phyloP scores from a whole-genome alignment of 1,140 invertebrate genomes.

The Cyphomyrmex costatus region DNA sequence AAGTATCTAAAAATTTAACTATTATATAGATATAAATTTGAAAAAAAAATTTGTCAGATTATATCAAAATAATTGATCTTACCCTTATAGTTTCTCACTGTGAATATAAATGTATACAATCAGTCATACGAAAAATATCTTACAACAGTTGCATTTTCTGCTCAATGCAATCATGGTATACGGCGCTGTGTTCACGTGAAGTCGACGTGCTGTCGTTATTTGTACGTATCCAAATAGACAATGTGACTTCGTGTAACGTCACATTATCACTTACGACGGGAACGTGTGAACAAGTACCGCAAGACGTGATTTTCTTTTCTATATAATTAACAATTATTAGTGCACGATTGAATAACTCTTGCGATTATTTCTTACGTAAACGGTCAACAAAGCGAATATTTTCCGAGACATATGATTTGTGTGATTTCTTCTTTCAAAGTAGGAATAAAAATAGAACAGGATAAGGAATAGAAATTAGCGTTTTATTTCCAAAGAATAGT shows the following conservation, averaged over 20 bases:
- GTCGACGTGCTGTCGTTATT: neutral
- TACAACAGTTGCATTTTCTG: too few species aligned
- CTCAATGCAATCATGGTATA: neutral
- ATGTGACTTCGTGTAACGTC: neutral
- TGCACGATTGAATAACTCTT: neutral
- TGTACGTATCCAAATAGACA: neutral
- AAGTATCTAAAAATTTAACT: too few species aligned
- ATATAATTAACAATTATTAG: neutral
- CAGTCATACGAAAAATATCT: too few species aligned
- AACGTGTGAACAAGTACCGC: neutral
- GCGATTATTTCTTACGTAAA: neutral
- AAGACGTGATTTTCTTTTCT: neutral
- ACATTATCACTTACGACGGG: neutral
- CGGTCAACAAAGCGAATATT: neutral
- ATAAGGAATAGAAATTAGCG: neutral
- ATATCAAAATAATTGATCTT: too few species aligned
- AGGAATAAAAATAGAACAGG: neutral
- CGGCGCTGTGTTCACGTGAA: neutral
- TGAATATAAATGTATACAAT: too few species aligned
- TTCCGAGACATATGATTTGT: neutral
- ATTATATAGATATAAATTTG: too few species aligned
- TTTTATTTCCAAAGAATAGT: neutral
- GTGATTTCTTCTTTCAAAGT: neutral
- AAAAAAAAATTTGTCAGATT: too few species aligned
- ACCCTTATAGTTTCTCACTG: too few species aligned